phyloP scores from a whole-genome alignment of 2,888 invertebrate species.

The Leucania comma region DNA sequence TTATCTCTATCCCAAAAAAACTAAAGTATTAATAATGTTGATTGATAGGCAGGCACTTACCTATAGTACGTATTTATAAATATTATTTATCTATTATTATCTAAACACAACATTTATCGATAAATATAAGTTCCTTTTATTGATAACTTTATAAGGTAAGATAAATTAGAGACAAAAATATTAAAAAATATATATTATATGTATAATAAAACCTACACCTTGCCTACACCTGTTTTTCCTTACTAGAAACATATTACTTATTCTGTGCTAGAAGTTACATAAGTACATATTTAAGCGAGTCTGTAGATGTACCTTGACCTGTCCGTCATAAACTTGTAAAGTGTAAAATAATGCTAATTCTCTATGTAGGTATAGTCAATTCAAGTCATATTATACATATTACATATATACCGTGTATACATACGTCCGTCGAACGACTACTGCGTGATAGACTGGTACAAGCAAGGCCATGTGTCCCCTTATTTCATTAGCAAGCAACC shows the following conservation, averaged over 20 bases:
- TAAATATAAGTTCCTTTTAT: conserved; percentile 1
- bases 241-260: no score
- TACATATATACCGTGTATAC: neutral
- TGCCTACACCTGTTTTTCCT: no score
- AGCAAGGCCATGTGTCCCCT: conserved; percentile 69
- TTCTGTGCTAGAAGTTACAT: conserved; percentile 7
- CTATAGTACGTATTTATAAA: no score
- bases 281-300: neutral
- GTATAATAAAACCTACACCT: no score
- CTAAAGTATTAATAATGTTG: neutral
- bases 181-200: neutral
- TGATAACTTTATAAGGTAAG: conserved; percentile 3
- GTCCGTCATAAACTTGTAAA: conserved; percentile 20
- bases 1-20: neutral
- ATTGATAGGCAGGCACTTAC: neutral
- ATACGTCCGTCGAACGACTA: conserved; percentile 30
- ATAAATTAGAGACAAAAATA: neutral
- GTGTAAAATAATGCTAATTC: conserved; percentile 55
- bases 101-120: conserved; percentile 2
- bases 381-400: neutral
- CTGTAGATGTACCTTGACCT: conserved; percentile 51
- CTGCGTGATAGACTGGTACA: conserved; percentile 58
- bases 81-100: neutral
- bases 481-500: conserved; percentile 65
- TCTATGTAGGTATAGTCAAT: conserved; percentile 31